Base-by-base conservation (phyloP, 2,113 vertebrate genomes). In the Ageneiosus marmoratus region DNA sequence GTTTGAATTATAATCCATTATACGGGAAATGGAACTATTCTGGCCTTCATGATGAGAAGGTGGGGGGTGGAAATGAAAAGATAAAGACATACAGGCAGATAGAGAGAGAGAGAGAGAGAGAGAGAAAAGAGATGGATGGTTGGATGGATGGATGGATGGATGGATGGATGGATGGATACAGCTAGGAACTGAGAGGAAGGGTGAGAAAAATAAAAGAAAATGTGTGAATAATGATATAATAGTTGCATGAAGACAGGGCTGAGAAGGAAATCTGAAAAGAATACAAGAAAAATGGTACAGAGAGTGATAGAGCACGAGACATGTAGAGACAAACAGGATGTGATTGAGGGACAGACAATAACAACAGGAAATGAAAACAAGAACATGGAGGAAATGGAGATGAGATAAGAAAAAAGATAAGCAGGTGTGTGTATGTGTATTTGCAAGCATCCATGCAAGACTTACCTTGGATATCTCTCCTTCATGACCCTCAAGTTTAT, bases 381-480 rank as follows among this genome's bases (percentile, higher is more conserved):
- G 62, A 46, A 65, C 7, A 60, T 70, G 81, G 37, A 87, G 82
- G 73, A 80, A 70, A 73, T 55, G 44, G 7, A 60, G 51, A 74
- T 20, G 50, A 27, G 29, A 46, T 44, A 69, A 69, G 29, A 46
- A 62, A 79, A 53, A 86, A 81, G 56, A 60, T 51, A 79, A 80
- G 79, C 84, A 73, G 34, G 77, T 78, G 84, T 83, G 88, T 89
- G 88, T 82, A 34, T 77, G 37, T 44, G 65, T 73, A 69, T 41
- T 75, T 51, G 65, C 65, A 13, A 29, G 80, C 44, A 24, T 79
- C 46, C 12, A 46, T 44, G 62, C 13, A 53, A 29, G 46, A 72
- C 90, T 91, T 89, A 97, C 98, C 95, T 97, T 99, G n/a, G 96
- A 98, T 90, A 99, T 96, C 87, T 98, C 98, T 34, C 94, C 93